Conservation (phyloP, 2,888 invertebrate species). For the Metallyticus violacea region DNA sequence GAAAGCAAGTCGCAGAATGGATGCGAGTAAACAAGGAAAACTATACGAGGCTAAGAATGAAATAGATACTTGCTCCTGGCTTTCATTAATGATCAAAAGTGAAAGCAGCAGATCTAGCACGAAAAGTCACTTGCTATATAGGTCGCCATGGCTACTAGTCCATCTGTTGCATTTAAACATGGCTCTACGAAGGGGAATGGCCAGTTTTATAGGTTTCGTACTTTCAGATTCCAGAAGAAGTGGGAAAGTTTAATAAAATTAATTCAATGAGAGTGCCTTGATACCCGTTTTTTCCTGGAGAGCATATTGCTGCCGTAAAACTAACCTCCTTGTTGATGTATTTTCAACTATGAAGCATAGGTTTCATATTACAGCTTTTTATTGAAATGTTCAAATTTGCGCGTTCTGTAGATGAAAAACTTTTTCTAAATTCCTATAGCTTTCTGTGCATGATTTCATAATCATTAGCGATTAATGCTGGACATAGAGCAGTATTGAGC, state of each 20-base stretch:
- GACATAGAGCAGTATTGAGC: too few species aligned
- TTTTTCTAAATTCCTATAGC: too few species aligned
- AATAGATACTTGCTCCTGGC: not conserved
- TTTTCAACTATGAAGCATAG: too few species aligned
- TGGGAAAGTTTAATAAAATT: not conserved
- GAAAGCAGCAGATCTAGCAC: not conserved
- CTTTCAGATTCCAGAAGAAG: not conserved
- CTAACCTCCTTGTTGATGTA: too few species aligned
- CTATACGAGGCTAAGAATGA: not conserved
- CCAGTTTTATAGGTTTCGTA: not conserved
- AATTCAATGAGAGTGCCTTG: not conserved
- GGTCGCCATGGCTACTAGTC: not conserved
- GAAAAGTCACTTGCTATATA: not conserved
- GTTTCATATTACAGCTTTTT: too few species aligned
- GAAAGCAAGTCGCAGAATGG: too few species aligned
- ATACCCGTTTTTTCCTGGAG: too few species aligned
- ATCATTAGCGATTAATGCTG: too few species aligned
- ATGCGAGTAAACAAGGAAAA: not conserved
- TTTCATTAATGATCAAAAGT: not conserved
- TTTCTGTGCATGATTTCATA: too few species aligned
- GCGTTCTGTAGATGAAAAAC: too few species aligned
- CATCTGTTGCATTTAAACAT: not conserved
- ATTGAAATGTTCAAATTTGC: too few species aligned
- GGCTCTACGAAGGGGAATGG: not conserved
- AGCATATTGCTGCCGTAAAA: too few species aligned